Conservation (phyloP, 37 sponge, comb jelly and placozoan genomes). For the Mnemiopsis leidyi region DNA sequence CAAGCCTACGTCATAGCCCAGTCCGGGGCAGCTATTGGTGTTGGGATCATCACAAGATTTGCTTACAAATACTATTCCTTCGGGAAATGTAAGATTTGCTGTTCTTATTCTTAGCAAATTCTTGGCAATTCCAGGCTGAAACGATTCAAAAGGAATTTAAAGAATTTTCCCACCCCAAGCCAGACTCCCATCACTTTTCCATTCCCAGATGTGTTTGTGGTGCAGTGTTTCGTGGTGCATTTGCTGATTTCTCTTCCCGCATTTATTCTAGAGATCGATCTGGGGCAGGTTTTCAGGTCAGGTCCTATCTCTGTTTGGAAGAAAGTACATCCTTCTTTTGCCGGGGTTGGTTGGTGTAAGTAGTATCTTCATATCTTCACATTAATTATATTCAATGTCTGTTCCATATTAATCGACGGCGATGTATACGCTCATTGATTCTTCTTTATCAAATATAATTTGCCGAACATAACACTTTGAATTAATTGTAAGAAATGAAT, state of each 20-base stretch:
- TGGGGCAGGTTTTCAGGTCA: slow-evolving; percentile 48
- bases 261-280: slow-evolving; percentile 44
- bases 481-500: too few species aligned
- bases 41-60: slow-evolving; percentile 29
- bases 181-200: too few species aligned
- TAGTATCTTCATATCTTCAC: background rate
- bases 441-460: too few species aligned
- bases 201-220: slow-evolving; percentile 56
- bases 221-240: slow-evolving; percentile 43
- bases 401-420: background rate
- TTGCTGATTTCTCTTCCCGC: slow-evolving; percentile 4
- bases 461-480: too few species aligned
- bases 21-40: slow-evolving; percentile 42
- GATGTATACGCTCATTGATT: too few species aligned
- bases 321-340: slow-evolving; percentile 44
- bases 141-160: too few species aligned
- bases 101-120: too few species aligned
- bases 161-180: too few species aligned
- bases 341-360: slow-evolving; percentile 63
- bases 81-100: slow-evolving; percentile 45
- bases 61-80: slow-evolving; percentile 59
- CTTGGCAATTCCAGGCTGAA: too few species aligned
- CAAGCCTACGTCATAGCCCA: slow-evolving; percentile 28
- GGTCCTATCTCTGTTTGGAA: slow-evolving; percentile 56
- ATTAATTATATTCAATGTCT: background rate